These are phyloP conservation scores for Percopsis transmontana DNA, from an alignment of 2,113 vertebrate species.

Conservation along the genomic window DNA sequence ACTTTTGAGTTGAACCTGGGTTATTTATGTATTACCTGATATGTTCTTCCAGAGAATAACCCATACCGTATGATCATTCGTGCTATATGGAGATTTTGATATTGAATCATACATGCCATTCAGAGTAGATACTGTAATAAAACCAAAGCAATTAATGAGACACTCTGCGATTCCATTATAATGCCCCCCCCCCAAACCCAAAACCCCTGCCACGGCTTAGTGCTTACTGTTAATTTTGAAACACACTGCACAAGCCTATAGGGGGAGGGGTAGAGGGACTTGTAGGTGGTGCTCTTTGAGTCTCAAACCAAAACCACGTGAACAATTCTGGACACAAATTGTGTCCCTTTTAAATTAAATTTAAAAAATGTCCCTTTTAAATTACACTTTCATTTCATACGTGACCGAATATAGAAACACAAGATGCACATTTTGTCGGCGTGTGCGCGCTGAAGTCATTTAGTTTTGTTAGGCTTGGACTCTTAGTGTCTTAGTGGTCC, in stretches of 20 bases:
- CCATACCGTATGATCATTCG: not conserved
- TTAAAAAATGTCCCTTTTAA: too few species aligned
- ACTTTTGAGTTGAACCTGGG: constrained; percentile 12
- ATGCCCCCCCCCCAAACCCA: not conserved
- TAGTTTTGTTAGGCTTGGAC: constrained; percentile 38
- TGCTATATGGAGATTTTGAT: constrained; percentile 15
- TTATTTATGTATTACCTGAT: constrained; percentile 16
- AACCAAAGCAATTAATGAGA: not conserved
- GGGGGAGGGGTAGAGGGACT: too few species aligned
- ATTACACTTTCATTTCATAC: too few species aligned
- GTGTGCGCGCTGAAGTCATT: constrained; percentile 19
- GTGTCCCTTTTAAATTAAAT: too few species aligned
- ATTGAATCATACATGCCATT: not conserved
- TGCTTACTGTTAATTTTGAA: not conserved
- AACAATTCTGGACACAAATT: too few species aligned
- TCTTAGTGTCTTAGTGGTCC: constrained; percentile 32
- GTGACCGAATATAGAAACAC: too few species aligned
- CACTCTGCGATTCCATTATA: not conserved
- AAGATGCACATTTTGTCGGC: too few species aligned
- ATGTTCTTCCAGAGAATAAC: constrained; percentile 16
- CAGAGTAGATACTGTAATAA: not conserved
- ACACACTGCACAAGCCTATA: not conserved
- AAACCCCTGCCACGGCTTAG: not conserved
- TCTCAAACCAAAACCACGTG: too few species aligned
- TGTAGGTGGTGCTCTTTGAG: too few species aligned